Percentiles rank a stretch among this genome's conserved stretches.
Evolutionary conservation across 2,113 vertebrate genomes (phyloP).

Genomic region (Chlamydotis undulata): DNA sequence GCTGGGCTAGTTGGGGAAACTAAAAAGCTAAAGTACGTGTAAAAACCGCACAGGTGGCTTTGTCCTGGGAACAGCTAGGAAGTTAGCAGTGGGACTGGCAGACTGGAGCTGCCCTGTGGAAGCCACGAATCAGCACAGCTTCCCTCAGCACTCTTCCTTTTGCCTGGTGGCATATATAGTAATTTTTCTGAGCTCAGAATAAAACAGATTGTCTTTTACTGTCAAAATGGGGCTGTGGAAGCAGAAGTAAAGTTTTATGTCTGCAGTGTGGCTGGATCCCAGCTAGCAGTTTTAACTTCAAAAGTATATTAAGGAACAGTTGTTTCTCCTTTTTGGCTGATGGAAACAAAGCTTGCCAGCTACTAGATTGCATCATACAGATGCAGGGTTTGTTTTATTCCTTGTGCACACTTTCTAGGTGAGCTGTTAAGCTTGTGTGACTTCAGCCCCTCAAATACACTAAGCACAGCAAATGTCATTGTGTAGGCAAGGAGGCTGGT

Average conservation of each 20-base stretch:
- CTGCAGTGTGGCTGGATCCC: neutral
- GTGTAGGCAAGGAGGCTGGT: neutral
- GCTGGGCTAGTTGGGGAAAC: neutral
- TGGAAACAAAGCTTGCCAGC: neutral
- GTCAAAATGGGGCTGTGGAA: neutral
- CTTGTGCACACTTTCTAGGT: neutral
- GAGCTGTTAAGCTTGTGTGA: neutral
- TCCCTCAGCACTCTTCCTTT: neutral
- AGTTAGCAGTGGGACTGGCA: neutral
- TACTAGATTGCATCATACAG: neutral
- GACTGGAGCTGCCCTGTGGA: neutral
- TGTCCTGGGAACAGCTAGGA: neutral
- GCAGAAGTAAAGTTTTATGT: neutral
- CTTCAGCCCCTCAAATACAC: neutral
- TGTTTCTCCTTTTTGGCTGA: neutral
- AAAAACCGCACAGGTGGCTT: neutral
- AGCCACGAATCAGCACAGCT: neutral
- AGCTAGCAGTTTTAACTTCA: neutral
- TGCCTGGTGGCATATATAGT: neutral
- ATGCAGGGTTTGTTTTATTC: neutral
- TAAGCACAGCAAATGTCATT: neutral
- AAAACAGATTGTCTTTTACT: neutral
- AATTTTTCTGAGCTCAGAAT: rapidly evolving
- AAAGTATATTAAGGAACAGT: neutral
- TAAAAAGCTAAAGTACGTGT: neutral